Evolutionary conservation across 2,113 vertebrate genomes (phyloP), one percentile per base, ranked within the genome.

Genomic region (Chloropsis hardwickii): DNA sequence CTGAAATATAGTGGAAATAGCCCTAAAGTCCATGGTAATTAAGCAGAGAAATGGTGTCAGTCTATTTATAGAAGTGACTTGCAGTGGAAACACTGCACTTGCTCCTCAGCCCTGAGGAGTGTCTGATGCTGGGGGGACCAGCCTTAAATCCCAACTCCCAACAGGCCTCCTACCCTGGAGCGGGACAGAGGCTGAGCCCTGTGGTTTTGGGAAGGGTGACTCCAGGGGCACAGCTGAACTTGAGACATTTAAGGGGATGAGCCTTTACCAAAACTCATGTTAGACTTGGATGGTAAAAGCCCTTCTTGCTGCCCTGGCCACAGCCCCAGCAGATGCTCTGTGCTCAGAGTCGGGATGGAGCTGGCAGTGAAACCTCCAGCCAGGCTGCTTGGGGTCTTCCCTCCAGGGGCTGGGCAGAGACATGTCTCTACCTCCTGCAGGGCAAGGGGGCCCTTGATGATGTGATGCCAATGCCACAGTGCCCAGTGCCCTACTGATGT

Each of bases 311-410:
- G 71, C 21, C n/a, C 76, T 21, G 27, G 27, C n/a, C 50, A 7
- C 56, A 65, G 73, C 35, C 27, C 53, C 76, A 39, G 54, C 47
- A 51, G 71, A 15, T 14, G 28, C 25, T 45, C 23, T 11, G 28
- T 51, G 35, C 27, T 35, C 17, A 15, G 70, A 35, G 28, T 0
- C 0, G 2, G 45, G 51, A n/a, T 2, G 11, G 69, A 87, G 28
- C 39, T 0, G 0, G 51, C 39, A 64, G 48, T 0, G 4, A 69
- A 51, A 39, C 29, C 69, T 61, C 57, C 0, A 3, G n/a, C 25
- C 23, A 8, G 50, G 50, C 31, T 42, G 61, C 48, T 29, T 31
- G n/a, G 37, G 35, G 18, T 12, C 17, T 39, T 48, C 25, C 20
- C 23, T 16, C 7, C 0, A 1, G 42, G 18, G 13, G 3, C 45